These are phyloP conservation scores for Brienomyrus brachyistius DNA, from an alignment of 2,113 vertebrate genomes.

Conservation along the genomic window DNA sequence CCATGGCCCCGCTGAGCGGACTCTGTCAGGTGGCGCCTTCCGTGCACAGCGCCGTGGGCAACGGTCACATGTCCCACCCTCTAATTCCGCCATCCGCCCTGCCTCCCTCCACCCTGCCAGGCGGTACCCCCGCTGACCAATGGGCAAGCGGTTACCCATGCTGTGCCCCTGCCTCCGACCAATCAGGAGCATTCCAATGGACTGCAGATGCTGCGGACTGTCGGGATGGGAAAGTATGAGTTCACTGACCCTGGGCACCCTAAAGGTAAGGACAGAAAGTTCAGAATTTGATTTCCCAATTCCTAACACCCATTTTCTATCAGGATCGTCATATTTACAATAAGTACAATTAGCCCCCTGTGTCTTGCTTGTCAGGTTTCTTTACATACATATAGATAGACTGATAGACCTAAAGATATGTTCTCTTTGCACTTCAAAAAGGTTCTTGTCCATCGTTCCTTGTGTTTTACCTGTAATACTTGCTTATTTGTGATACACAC, in stretches of 20 bases:
- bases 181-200: slow-evolving; percentile 58
- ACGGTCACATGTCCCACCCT: slow-evolving; percentile 69
- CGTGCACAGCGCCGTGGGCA: slow-evolving; percentile 57
- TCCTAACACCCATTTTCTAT: not conserved
- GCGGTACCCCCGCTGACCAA: slow-evolving; percentile 58
- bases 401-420: slow-evolving; percentile 24
- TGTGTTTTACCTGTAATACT: slow-evolving; percentile 21
- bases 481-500: not conserved
- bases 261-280: slow-evolving; percentile 57
- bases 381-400: not conserved
- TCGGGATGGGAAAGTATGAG: slow-evolving; percentile 76
- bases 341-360: not conserved
- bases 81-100: slow-evolving; percentile 57
- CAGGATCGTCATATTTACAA: not conserved
- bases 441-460: slow-evolving; percentile 16
- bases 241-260: slow-evolving; percentile 77
- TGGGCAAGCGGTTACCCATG: slow-evolving; percentile 51
- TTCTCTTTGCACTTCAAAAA: slow-evolving; percentile 22
- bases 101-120: slow-evolving; percentile 62
- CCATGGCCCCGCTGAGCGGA: slow-evolving; percentile 70
- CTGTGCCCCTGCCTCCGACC: slow-evolving; percentile 43
- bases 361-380: not conserved
- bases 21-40: slow-evolving; percentile 68
- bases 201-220: slow-evolving; percentile 71
- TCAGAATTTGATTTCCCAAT: not conserved